Conservation (phyloP, 2,113 vertebrate species). For the Rhinoptilus africanus region DNA sequence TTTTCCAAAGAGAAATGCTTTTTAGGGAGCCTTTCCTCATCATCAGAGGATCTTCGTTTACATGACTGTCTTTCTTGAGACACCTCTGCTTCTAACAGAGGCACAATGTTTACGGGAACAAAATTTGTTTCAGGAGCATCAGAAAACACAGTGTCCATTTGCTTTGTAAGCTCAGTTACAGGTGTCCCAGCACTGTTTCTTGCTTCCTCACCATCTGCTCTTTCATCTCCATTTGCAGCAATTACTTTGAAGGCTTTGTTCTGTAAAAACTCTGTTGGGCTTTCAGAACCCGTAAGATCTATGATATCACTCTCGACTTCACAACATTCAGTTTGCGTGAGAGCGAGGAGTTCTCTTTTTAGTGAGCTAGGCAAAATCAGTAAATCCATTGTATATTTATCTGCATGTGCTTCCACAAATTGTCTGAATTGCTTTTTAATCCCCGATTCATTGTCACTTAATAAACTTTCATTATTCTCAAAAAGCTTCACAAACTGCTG, state of each 20-base stretch:
- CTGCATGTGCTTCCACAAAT: conserved; percentile 89
- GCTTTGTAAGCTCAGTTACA: conserved; percentile 89
- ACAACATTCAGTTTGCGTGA: conserved; percentile 71
- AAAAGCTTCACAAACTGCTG: conserved; percentile 95
- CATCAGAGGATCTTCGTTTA: conserved; percentile 91
- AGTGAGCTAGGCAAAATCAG: conserved; percentile 90
- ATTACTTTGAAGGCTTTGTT: not conserved
- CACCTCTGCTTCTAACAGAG: not conserved
- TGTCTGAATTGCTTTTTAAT: conserved; percentile 89
- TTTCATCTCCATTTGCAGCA: not conserved
- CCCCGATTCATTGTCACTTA: conserved; percentile 78
- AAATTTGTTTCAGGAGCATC: conserved; percentile 63
- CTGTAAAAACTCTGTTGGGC: not conserved
- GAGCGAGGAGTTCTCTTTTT: conserved; percentile 88
- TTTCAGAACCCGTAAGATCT: conserved; percentile 33
- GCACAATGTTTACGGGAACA: conserved; percentile 57
- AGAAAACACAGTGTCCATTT: conserved; percentile 86
- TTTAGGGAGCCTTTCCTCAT: conserved; percentile 89
- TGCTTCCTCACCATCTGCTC: conserved; percentile 70
- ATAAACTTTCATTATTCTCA: conserved; percentile 82
- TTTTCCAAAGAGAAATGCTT: conserved; percentile 90
- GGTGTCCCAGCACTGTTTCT: conserved; percentile 88
- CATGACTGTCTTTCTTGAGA: conserved; percentile 83
- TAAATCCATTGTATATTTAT: conserved; percentile 95
- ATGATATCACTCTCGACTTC: not conserved